Evolutionary conservation across 2,888 invertebrate genomes (phyloP).

Genomic region (Thymelicus sylvestris): DNA sequence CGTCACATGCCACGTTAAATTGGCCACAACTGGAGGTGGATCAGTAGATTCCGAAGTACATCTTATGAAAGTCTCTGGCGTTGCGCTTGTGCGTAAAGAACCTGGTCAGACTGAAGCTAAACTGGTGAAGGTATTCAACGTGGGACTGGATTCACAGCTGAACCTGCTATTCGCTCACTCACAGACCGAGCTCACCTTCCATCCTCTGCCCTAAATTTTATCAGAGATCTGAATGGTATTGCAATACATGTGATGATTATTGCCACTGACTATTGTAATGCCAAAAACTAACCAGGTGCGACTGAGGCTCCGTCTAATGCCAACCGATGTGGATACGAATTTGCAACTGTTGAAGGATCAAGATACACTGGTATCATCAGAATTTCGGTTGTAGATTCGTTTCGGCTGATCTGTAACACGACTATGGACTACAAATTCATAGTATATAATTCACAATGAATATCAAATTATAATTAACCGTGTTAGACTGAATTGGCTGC

Average conservation of each 20-base stretch:
- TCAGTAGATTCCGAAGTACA: conserved; percentile 85
- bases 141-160: conserved; percentile 88
- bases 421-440: conserved; percentile 9
- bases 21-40: conserved; percentile 85
- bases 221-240: conserved; percentile 66
- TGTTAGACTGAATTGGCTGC: conserved; percentile 22
- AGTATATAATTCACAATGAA: conserved; percentile 15
- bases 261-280: conserved; percentile 56
- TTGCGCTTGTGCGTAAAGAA: conserved; percentile 86
- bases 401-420: conserved; percentile 27
- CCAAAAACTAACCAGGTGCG: conserved; percentile 73
- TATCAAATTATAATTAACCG: conserved; percentile 2
- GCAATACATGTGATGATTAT: conserved; percentile 53
- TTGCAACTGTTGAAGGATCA: conserved; percentile 63
- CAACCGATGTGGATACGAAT: conserved; percentile 71
- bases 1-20: conserved; percentile 87
- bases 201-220: conserved; percentile 78
- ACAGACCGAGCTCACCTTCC: conserved; percentile 87
- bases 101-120: conserved; percentile 82
- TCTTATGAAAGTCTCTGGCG: conserved; percentile 88
- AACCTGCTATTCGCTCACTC: conserved; percentile 87
- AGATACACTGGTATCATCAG: conserved; percentile 16
- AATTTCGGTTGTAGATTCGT: conserved; percentile 40
- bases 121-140: conserved; percentile 86
- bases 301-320: conserved; percentile 75